Evolutionary conservation across 2,888 invertebrate species (phyloP).

Genomic region (Palloptera scutellata): DNA sequence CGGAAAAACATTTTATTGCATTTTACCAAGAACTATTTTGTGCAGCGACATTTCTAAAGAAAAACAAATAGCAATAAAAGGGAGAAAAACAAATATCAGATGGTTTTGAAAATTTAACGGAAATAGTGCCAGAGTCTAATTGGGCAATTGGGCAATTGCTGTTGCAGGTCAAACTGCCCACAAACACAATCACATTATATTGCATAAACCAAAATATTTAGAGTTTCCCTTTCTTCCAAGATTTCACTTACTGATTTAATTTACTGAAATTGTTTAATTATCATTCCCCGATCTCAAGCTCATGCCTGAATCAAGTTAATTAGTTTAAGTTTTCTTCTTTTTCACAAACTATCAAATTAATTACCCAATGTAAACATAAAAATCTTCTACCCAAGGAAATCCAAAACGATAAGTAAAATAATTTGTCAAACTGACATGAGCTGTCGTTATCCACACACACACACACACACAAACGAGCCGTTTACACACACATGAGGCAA

Average conservation of each 20-base stretch:
- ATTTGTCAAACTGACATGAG: constrained; percentile 13
- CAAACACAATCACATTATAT: no score
- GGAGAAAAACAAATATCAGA: no score
- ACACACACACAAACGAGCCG: not conserved
- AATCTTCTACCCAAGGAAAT: not conserved
- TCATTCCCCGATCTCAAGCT: no score
- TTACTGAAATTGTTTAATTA: no score
- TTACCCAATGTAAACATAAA: constrained; percentile 1
- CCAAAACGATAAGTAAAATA: constrained; percentile 4
- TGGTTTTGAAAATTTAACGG: no score
- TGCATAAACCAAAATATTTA: no score
- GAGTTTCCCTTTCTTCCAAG: no score
- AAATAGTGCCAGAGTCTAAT: no score
- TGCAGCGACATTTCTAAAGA: not conserved
- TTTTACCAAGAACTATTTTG: not conserved
- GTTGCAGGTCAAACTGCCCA: no score
- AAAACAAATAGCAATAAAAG: not conserved
- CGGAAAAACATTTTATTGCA: not conserved
- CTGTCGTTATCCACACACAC: not conserved
- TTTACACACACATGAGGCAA: not conserved
- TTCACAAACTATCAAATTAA: not conserved
- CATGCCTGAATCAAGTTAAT: not conserved
- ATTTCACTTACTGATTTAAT: no score
- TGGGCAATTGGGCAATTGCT: no score
- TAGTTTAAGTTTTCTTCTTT: not conserved